phyloP scores from a whole-genome alignment of 2,797 vertebrate species.

The Tachyglossus aculeatus region DNA sequence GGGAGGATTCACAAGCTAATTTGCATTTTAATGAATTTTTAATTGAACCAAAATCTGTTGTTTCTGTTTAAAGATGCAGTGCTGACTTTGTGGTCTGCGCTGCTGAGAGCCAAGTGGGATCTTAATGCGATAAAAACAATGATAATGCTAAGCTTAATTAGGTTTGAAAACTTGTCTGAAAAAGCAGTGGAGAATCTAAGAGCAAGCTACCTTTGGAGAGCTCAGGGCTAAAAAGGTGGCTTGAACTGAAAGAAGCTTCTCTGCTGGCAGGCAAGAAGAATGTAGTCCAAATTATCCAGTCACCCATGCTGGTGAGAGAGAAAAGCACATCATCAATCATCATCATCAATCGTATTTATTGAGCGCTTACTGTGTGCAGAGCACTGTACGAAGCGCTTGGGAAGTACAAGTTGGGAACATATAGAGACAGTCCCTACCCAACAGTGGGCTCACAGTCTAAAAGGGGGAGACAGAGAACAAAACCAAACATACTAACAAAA shows the following conservation, averaged over 20 bases:
- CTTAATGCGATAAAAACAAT: conserved; percentile 79
- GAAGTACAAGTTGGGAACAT: too few species aligned
- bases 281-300: neutral
- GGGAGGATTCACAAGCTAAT: conserved; percentile 73
- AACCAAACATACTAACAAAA: too few species aligned
- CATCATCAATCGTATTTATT: too few species aligned
- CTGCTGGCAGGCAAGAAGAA: neutral
- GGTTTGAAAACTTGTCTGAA: conserved; percentile 67
- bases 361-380: too few species aligned
- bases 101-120: conserved; percentile 75
- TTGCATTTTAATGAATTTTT: conserved; percentile 88
- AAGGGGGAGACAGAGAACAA: too few species aligned
- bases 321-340: too few species aligned
- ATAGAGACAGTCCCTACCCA: too few species aligned
- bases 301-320: too few species aligned
- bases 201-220: conserved; percentile 7
- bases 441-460: too few species aligned
- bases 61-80: conserved; percentile 81
- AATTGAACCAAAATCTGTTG: conserved; percentile 85
- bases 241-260: neutral
- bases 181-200: conserved; percentile 32
- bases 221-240: neutral
- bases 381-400: too few species aligned
- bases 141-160: conserved; percentile 81
- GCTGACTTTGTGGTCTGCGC: conserved; percentile 77